Evolutionary conservation across 2,797 vertebrate genomes (phyloP).

Genomic region (Poecilia gillii): DNA sequence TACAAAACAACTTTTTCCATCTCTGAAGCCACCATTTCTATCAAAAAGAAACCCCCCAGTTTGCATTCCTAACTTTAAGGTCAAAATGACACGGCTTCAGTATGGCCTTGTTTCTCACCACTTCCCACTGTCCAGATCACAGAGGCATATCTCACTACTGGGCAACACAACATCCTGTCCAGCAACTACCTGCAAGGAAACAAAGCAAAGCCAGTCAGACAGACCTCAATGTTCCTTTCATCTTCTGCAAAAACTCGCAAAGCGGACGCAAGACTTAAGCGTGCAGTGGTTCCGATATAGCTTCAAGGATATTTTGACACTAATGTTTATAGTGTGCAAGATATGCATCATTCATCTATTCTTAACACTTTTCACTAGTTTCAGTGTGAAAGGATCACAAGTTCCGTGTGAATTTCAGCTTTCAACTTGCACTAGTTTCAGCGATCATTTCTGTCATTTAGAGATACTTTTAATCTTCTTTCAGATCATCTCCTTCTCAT

Average conservation of each 20-base stretch:
- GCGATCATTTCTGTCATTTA: background rate
- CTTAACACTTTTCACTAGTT: background rate
- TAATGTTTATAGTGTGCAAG: background rate
- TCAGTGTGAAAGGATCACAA: background rate
- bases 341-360: background rate
- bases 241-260: background rate
- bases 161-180: slow-evolving; percentile 89
- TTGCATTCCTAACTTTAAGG: background rate
- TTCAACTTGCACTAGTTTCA: background rate
- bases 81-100: slow-evolving; percentile 28
- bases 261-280: background rate
- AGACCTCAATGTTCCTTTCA: background rate
- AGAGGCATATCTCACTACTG: slow-evolving; percentile 93
- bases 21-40: background rate
- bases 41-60: background rate
- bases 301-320: background rate
- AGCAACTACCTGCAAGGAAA: slow-evolving; percentile 81
- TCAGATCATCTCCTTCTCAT: background rate
- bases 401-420: background rate
- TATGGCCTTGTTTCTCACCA: slow-evolving; percentile 80
- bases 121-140: slow-evolving; percentile 88
- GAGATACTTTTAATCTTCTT: background rate
- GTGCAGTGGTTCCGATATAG: background rate
- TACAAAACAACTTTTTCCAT: background rate
- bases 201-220: background rate